Percentiles rank a stretch among this genome's conserved stretches.
These are phyloP conservation scores for Amiota communis DNA, from an alignment of 2,888 invertebrate species.

Conservation along the genomic window DNA sequence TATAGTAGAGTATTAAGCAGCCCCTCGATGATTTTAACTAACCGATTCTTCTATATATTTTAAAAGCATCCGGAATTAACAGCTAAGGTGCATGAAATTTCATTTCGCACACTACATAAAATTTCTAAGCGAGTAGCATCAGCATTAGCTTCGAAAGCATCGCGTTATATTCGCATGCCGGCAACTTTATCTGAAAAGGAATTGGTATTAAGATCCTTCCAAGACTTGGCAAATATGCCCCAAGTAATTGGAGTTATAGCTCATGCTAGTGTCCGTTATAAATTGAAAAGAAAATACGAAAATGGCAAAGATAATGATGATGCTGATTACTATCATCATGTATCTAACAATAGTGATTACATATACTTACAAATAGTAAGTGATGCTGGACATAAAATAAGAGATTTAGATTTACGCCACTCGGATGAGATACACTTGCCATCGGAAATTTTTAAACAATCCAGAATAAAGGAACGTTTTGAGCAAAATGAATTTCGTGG, in stretches of 20 bases:
- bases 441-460: conserved; percentile 55
- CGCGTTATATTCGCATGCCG: conserved; percentile 67
- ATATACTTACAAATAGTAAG: conserved; percentile 61
- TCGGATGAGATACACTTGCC: conserved; percentile 43
- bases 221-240: conserved; percentile 62
- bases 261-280: conserved; percentile 52
- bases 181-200: conserved; percentile 67
- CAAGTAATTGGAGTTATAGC: conserved; percentile 64
- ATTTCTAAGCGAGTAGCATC: conserved; percentile 62
- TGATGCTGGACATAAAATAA: conserved; percentile 62
- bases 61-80: conserved; percentile 60
- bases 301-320: neutral
- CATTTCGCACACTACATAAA: conserved; percentile 58
- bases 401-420: conserved; percentile 60
- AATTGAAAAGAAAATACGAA: neutral
- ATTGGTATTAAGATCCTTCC: conserved; percentile 61
- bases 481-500: conserved; percentile 69
- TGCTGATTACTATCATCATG: neutral
- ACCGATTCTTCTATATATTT: neutral
- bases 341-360: conserved; percentile 38
- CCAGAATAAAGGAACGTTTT: conserved; percentile 64
- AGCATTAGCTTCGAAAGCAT: conserved; percentile 63
- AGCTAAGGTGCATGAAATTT: conserved; percentile 60
- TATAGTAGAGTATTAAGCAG: neutral
- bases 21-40: neutral